phyloP scores from a whole-genome alignment of 2,113 vertebrate species.

The Dendrocopos noguchii region DNA sequence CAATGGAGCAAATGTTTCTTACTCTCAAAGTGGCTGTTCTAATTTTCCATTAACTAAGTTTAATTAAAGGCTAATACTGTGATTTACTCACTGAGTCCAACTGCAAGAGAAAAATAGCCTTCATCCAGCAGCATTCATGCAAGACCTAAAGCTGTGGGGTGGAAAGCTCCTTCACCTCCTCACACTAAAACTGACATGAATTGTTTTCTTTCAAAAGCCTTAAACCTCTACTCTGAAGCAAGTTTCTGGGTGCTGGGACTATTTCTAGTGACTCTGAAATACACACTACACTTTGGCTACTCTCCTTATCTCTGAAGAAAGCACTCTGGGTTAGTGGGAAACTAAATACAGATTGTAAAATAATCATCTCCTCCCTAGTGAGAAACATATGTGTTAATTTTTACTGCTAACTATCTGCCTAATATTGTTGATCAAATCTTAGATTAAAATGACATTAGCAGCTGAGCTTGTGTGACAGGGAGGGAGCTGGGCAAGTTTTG shows the following conservation, averaged over 20 bases:
- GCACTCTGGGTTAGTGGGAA: background rate
- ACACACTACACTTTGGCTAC: background rate
- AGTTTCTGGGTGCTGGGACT: background rate
- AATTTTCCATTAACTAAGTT: background rate
- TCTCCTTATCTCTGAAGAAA: background rate
- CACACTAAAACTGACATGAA: background rate
- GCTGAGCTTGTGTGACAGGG: background rate
- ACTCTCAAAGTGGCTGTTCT: background rate
- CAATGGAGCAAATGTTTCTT: background rate
- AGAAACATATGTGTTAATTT: background rate
- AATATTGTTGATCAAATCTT: conserved; percentile 55
- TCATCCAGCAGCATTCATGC: fast-evolving
- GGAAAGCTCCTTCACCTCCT: background rate
- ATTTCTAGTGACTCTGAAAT: background rate
- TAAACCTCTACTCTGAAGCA: background rate
- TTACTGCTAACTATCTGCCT: conserved; percentile 18
- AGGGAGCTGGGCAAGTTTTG: background rate
- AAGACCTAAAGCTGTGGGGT: background rate
- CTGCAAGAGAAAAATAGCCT: background rate
- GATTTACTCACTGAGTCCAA: background rate
- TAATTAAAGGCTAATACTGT: background rate
- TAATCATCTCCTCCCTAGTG: background rate
- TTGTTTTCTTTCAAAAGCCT: background rate
- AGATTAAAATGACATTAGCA: conserved; percentile 52
- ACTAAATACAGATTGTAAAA: conserved; percentile 37